A percentile compares a stretch with the other conserved stretches of the same genome.
These are phyloP conservation scores for Pangasius mekongensis DNA, from an alignment of 2,797 vertebrate species.

Conservation along the genomic window DNA sequence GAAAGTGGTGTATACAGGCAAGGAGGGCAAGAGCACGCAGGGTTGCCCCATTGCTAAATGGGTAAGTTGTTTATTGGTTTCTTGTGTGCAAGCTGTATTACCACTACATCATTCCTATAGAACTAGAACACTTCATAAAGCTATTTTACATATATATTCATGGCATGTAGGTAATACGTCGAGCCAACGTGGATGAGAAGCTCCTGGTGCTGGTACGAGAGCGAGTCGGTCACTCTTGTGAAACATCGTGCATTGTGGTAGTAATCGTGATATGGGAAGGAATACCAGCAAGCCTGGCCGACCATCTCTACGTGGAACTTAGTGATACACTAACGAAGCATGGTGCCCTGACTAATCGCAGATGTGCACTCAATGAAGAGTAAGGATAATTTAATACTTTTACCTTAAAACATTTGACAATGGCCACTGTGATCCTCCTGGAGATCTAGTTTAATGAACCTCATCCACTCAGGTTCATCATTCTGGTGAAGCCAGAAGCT, in stretches of 20 bases:
- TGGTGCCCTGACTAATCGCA: constrained; percentile 89
- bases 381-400: constrained; percentile 72
- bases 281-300: constrained; percentile 83
- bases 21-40: constrained; percentile 98
- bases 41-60: constrained; percentile 99
- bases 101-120: background rate
- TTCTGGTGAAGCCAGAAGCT: background rate
- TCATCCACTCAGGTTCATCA: no score
- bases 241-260: constrained; percentile 88
- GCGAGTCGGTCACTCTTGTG: constrained; percentile 87
- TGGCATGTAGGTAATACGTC: constrained; percentile 86
- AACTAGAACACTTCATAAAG: background rate
- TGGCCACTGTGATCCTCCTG: background rate
- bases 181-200: constrained; percentile 88
- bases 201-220: constrained; percentile 92
- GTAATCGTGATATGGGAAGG: constrained; percentile 97
- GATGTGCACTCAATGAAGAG: constrained; percentile 97
- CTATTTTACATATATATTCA: background rate
- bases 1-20: constrained; percentile 95
- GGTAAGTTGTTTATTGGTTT: constrained; percentile 75
- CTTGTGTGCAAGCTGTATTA: background rate
- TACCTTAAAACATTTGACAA: background rate
- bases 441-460: background rate
- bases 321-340: constrained; percentile 86
- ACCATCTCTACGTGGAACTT: constrained; percentile 88